phyloP scores from a whole-genome alignment of 2,113 vertebrate genomes.

The Xenopus laevis region DNA sequence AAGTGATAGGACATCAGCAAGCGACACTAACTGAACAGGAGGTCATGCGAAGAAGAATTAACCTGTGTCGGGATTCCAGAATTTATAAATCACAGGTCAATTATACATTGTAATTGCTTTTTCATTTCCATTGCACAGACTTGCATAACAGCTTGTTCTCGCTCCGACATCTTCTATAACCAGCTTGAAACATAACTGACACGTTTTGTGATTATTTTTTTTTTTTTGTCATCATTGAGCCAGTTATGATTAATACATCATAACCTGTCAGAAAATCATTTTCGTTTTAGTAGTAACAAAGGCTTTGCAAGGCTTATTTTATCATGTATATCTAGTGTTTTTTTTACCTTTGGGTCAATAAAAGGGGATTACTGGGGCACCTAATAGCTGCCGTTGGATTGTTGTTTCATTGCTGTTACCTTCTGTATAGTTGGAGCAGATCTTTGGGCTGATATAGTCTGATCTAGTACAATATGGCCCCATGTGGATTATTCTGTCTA shows the following conservation, averaged over 20 bases:
- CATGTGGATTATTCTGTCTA: too few species aligned
- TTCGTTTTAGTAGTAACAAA: too few species aligned
- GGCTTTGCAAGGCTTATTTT: too few species aligned
- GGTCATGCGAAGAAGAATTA: neutral
- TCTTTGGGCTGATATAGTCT: too few species aligned
- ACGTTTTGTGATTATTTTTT: neutral
- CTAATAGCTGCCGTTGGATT: too few species aligned
- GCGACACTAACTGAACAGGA: neutral
- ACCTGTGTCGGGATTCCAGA: neutral
- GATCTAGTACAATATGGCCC: too few species aligned
- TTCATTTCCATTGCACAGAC: neutral
- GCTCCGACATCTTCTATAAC: neutral
- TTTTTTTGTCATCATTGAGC: neutral
- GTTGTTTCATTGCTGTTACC: too few species aligned
- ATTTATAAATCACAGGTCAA: constrained; percentile 3
- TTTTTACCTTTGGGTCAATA: too few species aligned
- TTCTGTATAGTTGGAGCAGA: too few species aligned
- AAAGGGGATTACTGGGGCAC: too few species aligned
- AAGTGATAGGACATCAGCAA: neutral
- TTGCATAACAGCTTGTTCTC: constrained; percentile 1
- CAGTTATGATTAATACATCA: constrained; percentile 10
- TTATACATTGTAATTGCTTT: constrained; percentile 9
- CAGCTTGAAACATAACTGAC: constrained; percentile 6
- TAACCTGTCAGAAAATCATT: neutral
- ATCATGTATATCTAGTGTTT: too few species aligned